Base-by-base conservation (phyloP, 2,797 vertebrate species). In the Rhinophrynus dorsalis region DNA sequence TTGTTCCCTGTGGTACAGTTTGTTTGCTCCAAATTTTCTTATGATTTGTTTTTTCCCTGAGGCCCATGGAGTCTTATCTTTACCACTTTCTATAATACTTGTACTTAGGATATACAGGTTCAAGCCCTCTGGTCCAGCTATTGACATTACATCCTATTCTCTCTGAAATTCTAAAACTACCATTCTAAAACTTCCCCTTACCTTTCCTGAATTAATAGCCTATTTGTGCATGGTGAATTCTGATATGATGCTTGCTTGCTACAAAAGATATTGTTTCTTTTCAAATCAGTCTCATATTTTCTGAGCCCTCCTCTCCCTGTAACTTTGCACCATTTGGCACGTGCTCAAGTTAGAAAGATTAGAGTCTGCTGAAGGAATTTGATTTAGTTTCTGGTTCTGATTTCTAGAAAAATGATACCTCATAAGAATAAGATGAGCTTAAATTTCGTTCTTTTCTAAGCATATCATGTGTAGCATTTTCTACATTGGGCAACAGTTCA, bases 261-360 rank as follows among this genome's bases (percentile, higher is more conserved):
- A 72, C 77, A 81, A 83, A 68, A 78, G 74, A 83, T 75, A 81
- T 70, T 82, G 71, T 79, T 84, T 77, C 78, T 84, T 84, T 82
- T 81, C 81, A 84, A 83, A 84, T 84, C 79, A 81, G 82, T 84
- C 81, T 87, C 78, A 74, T 75, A 80, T 88, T 85, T 79, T 81
- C 75, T 80, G 62, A 73, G 50, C 70, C 62, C 70, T 73, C 62
- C 62, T 80, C 77, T 81, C 67, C 76, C 77, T 86, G 79, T 85
- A 86, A 84, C 33, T 4, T 40, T 80, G 79, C 71, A 67, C 80
- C 74, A 58, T 58, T 74, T 84, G 74, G 77, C 77, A 79, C 78
- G 75, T 55, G 75, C 81, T 82, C 71, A 67, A 75, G 77, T 73
- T 78, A 85, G 74, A 57, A 80, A 81, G 80, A 81, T 77, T 73